Conservation (phyloP, 2,797 vertebrate species). For the Rhinichthys osculus region DNA sequence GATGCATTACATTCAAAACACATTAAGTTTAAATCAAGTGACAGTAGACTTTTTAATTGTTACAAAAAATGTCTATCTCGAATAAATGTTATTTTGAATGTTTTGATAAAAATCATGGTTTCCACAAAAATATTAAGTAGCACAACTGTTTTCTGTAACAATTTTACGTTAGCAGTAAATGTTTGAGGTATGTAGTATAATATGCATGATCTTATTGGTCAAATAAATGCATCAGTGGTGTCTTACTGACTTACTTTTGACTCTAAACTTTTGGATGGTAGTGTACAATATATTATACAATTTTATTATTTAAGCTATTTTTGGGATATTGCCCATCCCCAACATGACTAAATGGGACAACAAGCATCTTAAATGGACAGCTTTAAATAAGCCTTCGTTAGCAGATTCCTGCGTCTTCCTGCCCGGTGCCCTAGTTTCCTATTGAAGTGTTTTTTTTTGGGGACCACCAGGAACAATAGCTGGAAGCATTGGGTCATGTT, state of each 20-base stretch:
- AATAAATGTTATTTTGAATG: not conserved
- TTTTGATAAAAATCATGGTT: not conserved
- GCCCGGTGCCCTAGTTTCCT: constrained; percentile 48
- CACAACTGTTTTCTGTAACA: not conserved
- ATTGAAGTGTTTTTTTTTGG: constrained; percentile 31
- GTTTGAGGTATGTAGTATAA: not conserved
- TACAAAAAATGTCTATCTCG: not conserved
- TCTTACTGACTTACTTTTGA: no score
- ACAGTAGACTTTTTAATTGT: not conserved
- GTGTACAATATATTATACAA: not conserved
- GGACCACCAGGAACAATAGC: constrained; percentile 75
- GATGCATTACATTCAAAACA: not conserved
- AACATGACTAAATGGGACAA: not conserved
- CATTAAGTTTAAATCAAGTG: not conserved
- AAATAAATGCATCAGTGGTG: not conserved
- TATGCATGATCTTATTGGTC: not conserved
- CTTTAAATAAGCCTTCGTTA: constrained; percentile 31
- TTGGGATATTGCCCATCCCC: not conserved
- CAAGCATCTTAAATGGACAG: not conserved
- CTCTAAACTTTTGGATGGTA: not conserved
- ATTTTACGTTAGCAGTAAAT: not conserved
- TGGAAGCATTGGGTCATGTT: constrained; percentile 72
- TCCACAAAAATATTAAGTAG: not conserved
- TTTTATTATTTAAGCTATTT: not conserved
- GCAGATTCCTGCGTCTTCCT: constrained; percentile 56